These are phyloP conservation scores for Bilobella aurantiaca DNA, from an alignment of 1,140 invertebrate species.

Conservation along the genomic window DNA sequence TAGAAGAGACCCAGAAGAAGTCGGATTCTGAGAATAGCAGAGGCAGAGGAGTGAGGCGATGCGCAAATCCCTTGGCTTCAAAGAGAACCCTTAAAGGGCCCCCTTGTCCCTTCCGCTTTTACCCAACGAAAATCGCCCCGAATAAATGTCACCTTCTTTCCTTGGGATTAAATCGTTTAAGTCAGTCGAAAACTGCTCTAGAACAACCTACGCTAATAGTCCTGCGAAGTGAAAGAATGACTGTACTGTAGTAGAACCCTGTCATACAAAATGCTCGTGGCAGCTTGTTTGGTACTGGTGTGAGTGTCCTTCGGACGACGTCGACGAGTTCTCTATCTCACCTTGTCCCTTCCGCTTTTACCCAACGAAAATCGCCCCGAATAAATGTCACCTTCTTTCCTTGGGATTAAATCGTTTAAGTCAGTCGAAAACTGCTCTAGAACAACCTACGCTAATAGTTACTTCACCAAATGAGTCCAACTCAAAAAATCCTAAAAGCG, in stretches of 20 bases:
- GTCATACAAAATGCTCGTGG: neutral
- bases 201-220: too few relatives aligned
- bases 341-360: neutral
- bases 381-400: too few relatives aligned
- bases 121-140: neutral
- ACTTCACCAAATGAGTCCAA: too few relatives aligned
- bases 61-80: neutral
- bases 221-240: neutral
- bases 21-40: too few relatives aligned
- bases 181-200: too few relatives aligned
- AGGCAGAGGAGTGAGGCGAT: too few relatives aligned
- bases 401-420: too few relatives aligned
- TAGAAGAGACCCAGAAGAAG: neutral
- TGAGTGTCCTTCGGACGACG: neutral
- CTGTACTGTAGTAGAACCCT: neutral
- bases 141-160: too few relatives aligned
- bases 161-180: too few relatives aligned
- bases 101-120: neutral
- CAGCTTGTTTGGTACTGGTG: neutral
- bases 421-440: too few relatives aligned
- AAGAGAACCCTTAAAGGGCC: neutral
- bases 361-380: neutral
- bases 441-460: too few relatives aligned
- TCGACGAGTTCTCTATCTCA: slow-evolving; percentile 4
- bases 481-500: too few relatives aligned